Evolutionary conservation across 2,797 vertebrate species (phyloP).

Genomic region (Poecilia gillii): DNA sequence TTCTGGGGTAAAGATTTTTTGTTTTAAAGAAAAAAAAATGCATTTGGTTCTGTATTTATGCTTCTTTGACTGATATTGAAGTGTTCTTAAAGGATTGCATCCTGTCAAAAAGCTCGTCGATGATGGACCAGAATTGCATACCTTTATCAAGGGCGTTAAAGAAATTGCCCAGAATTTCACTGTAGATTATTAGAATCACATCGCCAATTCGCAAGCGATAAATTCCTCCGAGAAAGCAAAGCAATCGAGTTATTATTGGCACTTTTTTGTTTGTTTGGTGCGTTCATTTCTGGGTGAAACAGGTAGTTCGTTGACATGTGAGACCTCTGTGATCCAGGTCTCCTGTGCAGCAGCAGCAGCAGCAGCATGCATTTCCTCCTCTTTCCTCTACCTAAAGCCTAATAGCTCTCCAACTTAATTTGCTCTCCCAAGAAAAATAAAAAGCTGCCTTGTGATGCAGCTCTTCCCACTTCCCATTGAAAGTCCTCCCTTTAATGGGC

Average conservation of each 20-base stretch:
- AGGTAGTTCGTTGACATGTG: not conserved
- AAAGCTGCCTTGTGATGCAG: constrained; percentile 49
- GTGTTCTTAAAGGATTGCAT: not conserved
- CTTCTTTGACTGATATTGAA: constrained; percentile 12
- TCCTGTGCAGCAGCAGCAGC: constrained; percentile 9
- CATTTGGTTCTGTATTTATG: constrained; percentile 7
- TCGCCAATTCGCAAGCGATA: constrained; percentile 1
- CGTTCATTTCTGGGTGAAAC: constrained; percentile 5
- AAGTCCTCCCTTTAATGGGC: constrained; percentile 65
- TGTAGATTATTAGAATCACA: not conserved
- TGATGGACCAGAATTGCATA: constrained; percentile 1
- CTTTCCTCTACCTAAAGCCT: constrained; percentile 11
- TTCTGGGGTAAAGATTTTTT: constrained; percentile 50
- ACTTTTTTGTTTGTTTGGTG: not conserved
- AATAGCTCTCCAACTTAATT: constrained; percentile 50
- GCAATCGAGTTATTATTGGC: too few relatives aligned
- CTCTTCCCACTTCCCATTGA: constrained; percentile 61
- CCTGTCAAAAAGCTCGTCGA: not conserved
- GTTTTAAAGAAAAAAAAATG: constrained; percentile 23
- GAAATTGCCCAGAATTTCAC: not conserved
- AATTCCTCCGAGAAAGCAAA: constrained; percentile 9
- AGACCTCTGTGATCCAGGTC: not conserved
- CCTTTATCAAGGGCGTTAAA: constrained; percentile 24
- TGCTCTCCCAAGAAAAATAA: constrained; percentile 31
- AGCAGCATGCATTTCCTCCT: constrained; percentile 20